Conservation (phyloP, 2,797 vertebrate genomes). For the Alcedo quadribrachys region DNA sequence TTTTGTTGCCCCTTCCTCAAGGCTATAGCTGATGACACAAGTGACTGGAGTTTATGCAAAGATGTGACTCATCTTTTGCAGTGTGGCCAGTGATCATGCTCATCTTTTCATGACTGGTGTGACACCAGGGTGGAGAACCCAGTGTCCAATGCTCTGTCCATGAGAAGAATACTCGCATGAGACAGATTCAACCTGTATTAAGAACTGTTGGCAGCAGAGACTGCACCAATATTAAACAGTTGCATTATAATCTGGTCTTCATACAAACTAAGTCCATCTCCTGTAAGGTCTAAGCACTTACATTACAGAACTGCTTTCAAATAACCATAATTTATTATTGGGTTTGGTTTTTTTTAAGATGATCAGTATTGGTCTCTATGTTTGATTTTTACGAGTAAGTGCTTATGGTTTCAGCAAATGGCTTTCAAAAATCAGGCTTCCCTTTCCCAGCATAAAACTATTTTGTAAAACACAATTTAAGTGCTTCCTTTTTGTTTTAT, state of each 20-base stretch:
- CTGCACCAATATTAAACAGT: neutral
- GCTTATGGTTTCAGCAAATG: neutral
- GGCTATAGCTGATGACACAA: neutral
- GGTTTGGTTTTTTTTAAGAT: neutral
- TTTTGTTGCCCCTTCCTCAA: neutral
- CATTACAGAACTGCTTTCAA: neutral
- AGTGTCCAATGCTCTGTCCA: neutral
- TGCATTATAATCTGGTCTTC: neutral
- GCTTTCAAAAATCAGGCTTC: slow-evolving; percentile 3
- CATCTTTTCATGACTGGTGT: neutral
- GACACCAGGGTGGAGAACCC: neutral
- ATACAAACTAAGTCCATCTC: neutral
- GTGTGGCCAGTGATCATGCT: neutral
- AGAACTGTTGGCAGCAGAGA: neutral
- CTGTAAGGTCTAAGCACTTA: neutral
- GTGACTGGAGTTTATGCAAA: slow-evolving; percentile 3
- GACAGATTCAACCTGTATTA: neutral
- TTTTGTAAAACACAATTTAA: neutral
- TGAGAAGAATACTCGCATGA: neutral
- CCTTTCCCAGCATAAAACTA: neutral
- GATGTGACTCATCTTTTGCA: neutral
- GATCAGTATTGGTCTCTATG: neutral
- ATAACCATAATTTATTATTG: neutral
- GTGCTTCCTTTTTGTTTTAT: neutral
- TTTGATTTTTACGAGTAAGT: neutral